These are phyloP conservation scores for Cossypha polioptera DNA, from an alignment of 2,797 vertebrate species.

Conservation along the genomic window DNA sequence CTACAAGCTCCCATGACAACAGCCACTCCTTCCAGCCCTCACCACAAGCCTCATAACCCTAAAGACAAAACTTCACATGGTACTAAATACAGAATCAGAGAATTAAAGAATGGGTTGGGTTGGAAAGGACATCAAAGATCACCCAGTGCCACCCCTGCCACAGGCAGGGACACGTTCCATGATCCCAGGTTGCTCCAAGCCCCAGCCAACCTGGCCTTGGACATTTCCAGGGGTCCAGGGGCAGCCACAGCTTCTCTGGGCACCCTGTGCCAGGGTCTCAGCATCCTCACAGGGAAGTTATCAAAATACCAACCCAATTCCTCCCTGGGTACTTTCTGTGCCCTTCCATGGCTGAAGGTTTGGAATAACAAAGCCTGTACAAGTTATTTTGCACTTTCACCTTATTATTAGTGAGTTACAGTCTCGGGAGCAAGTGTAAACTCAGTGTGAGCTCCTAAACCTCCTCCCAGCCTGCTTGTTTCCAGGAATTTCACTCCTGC, in stretches of 20 bases:
- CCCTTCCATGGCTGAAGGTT: neutral
- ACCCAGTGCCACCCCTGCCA: neutral
- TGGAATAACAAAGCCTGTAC: neutral
- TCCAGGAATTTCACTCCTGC: slow-evolving; percentile 12
- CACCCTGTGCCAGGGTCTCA: neutral
- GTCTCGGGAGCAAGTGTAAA: neutral
- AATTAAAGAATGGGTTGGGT: neutral
- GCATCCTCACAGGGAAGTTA: neutral
- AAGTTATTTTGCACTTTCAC: neutral
- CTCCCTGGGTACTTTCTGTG: neutral
- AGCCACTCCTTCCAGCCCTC: neutral
- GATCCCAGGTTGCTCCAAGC: too few relatives aligned
- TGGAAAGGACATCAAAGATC: neutral
- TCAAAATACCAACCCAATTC: neutral
- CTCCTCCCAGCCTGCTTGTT: neutral
- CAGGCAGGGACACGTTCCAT: too few relatives aligned
- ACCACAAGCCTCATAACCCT: neutral
- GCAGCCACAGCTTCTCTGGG: neutral
- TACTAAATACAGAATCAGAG: neutral
- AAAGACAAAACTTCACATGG: neutral
- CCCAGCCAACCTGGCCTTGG: neutral
- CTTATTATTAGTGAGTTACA: neutral
- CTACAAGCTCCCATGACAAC: neutral
- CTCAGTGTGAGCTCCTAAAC: neutral
- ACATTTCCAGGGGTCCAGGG: neutral